Evolutionary conservation across 2,113 vertebrate genomes (phyloP), one percentile per base, ranked within the genome.

Genomic region (Falcunculus frontatus): DNA sequence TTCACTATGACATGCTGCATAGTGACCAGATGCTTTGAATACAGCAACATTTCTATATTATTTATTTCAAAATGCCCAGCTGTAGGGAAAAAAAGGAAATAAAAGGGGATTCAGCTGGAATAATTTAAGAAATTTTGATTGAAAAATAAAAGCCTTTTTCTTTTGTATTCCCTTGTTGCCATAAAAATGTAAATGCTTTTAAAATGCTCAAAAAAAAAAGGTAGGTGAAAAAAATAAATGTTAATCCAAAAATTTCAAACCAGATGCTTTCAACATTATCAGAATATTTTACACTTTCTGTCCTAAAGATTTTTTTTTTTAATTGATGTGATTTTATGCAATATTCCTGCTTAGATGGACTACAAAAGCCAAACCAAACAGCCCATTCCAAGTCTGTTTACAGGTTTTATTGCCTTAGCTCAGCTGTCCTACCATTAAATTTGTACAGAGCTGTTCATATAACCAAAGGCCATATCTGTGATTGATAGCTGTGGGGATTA

Each of bases 361-460:
- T 64, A 22, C 41, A 75, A 76, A 90, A 87, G 23, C 56, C 62
- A 53, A 80, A 83, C 37, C 17, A n/a, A 89, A 74, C 21, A 84
- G 20, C 26, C 39, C 15, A 3, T 41, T 29, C 21, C 63, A 75
- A 53, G 29, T 27, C 30, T 75, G 18, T 74, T 93, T 89, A 56
- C n/a, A 74, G 27, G 22, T 65, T 91, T 84, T 87, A 18, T 89
- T 94, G 69, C 79, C 76, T 89, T 84, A 92, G 64, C 65, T 94
- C 35, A 73, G 26, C 41, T 68, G 13, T 49, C 73, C 49, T 62
- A 49, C 23, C 13, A 39, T 60, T 81, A 39, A 35, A 81, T 63
- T 67, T 72, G 22, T 60, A 56, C 52, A 53, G 39, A 92, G 41
- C 9, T 89, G 7, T 81, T 88, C 49, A 25, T 77, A 19, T 30